phyloP scores from a whole-genome alignment of 2,888 invertebrate genomes.

The Hyposoter didymator region DNA sequence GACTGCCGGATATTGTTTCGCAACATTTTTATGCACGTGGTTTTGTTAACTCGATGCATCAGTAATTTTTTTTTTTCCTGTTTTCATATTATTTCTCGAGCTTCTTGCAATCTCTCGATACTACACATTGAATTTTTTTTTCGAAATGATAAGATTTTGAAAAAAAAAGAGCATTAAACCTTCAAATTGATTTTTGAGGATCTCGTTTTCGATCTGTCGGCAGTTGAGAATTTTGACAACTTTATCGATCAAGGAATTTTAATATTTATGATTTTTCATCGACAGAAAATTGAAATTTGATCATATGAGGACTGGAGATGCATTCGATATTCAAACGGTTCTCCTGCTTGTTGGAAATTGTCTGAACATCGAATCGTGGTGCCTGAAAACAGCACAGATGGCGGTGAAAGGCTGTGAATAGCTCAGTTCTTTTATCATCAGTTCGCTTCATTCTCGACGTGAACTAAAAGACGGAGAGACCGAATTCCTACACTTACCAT shows the following conservation, averaged over 20 bases:
- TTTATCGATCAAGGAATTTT: neutral
- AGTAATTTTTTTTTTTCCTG: neutral
- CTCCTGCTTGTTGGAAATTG: constrained; percentile 44
- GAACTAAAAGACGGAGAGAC: neutral
- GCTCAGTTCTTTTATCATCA: neutral
- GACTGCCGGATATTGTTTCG: neutral
- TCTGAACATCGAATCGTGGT: constrained; percentile 11
- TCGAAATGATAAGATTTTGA: neutral
- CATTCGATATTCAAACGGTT: neutral
- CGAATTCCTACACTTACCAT: constrained; percentile 41
- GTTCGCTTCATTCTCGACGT: constrained; percentile 32
- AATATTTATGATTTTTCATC: neutral
- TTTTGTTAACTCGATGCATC: neutral
- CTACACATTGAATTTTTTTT: neutral
- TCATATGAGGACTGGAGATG: neutral
- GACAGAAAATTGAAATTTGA: neutral
- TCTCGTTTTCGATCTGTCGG: neutral
- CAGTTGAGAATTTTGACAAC: neutral
- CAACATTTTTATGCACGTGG: neutral
- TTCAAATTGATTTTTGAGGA: neutral
- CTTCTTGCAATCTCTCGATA: neutral
- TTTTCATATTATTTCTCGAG: neutral
- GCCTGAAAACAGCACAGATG: constrained; percentile 45
- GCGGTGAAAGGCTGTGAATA: constrained; percentile 24
- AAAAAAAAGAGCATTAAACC: neutral